Percentiles rank a stretch among this genome's conserved stretches.
Evolutionary conservation across 2,113 vertebrate genomes (phyloP).

Genomic region (Hassar affinis): DNA sequence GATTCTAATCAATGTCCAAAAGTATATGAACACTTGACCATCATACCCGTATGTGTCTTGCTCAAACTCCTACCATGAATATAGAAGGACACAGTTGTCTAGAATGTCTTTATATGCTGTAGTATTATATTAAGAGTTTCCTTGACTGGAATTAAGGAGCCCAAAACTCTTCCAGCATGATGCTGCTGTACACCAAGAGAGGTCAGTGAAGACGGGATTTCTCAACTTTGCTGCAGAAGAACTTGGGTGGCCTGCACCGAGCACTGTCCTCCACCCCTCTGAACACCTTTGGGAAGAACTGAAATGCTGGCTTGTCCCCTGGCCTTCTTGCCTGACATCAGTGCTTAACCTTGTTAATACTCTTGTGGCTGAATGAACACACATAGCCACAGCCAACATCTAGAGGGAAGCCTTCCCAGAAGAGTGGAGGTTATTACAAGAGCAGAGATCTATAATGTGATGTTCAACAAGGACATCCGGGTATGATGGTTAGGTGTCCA

Average conservation of each 20-base stretch:
- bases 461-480: not conserved
- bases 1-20: not conserved
- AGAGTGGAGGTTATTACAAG: not conserved
- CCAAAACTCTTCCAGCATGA: not conserved
- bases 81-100: not conserved
- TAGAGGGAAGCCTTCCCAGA: not conserved
- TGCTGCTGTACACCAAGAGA: not conserved
- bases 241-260: not conserved
- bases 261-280: not conserved
- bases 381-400: not conserved
- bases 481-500: not conserved
- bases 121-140: not conserved
- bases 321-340: not conserved
- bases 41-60: not conserved
- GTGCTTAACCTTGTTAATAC: not conserved
- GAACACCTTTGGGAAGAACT: not conserved
- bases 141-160: not conserved
- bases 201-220: not conserved
- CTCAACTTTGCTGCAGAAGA: not conserved
- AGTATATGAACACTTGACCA: not conserved
- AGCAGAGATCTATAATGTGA: too few species aligned
- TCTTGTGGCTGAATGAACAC: not conserved
- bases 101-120: not conserved
- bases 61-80: not conserved
- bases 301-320: not conserved